Evolutionary conservation across 2,113 vertebrate genomes (phyloP), one percentile per base, ranked within the genome.

Genomic region (Oreochromis aureus): DNA sequence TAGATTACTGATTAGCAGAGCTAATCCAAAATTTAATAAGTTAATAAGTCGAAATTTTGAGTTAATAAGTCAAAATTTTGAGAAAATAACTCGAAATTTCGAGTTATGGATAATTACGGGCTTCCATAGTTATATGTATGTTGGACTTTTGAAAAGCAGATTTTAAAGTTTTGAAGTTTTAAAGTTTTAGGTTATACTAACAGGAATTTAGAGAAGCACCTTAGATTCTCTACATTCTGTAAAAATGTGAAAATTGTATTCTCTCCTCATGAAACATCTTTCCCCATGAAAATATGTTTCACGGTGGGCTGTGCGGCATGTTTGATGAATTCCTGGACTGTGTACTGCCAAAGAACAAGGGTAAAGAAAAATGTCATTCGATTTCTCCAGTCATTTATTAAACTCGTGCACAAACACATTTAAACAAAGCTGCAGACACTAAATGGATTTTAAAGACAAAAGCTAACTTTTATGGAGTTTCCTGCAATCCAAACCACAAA

Each of bases 401-500:
- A 76, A 76, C 22, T 27, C 8, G 1, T 73, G 39, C 41, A 34
- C 39, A 81, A 41, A 39, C 48, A 56, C 48, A 78, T 30, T 36
- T 54, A 58, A 51, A 54, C 18, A 66, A 7, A 24, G 36, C 46
- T 86, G 34, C 27, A 73, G 41, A 19, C 27, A 36, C 18, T 30
- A 19, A 83, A 48, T 53, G 48, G 78, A 76, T 81, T 46, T 16
- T 27, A 51, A 15, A 8, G 15, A 79, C 41, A 82, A 69, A 53
- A 82, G n/a, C 7, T 61, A 48, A 48, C 44, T 55, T 84, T 48
- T 56, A 82, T 30, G n/a, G 24, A 81, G 71, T 63, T 78, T 55
- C 39, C 53, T 82, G 46, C 41, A 32, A 30, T 39, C 12, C 22
- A 53, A 63, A 80, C 41, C 79, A 12, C 15, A 59, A 54, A 54